phyloP scores from a whole-genome alignment of 1,140 invertebrate genomes.

The Calephelis virginiensis region DNA sequence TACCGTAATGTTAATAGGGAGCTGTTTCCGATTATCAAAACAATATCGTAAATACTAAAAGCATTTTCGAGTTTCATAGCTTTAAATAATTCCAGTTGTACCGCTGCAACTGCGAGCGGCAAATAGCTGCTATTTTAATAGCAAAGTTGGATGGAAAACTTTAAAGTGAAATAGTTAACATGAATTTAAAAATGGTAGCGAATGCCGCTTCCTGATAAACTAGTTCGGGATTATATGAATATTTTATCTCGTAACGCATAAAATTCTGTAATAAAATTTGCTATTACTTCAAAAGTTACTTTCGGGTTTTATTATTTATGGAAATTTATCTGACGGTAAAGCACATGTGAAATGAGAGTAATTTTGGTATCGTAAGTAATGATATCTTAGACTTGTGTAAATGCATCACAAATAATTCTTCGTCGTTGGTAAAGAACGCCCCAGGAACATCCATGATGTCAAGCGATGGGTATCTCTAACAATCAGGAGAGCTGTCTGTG shows the following conservation, averaged over 20 bases:
- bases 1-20: not conserved
- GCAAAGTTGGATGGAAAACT: constrained; percentile 3
- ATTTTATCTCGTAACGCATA: not conserved
- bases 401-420: too few species aligned
- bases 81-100: constrained; percentile 2
- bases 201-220: constrained; percentile 5
- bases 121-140: constrained; percentile 8
- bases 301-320: too few species aligned
- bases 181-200: constrained; percentile 12
- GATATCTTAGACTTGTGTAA: too few species aligned
- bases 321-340: too few species aligned
- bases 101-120: not conserved
- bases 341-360: too few species aligned
- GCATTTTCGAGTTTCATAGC: constrained; percentile 1
- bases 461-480: too few species aligned
- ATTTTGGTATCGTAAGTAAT: too few species aligned
- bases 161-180: constrained; percentile 15
- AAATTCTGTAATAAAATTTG: not conserved
- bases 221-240: constrained; percentile 4
- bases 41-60: constrained; percentile 1
- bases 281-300: not conserved
- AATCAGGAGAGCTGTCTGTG: too few species aligned
- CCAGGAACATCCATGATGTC: too few species aligned
- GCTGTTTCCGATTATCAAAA: not conserved
- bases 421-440: too few species aligned